Base-by-base conservation (phyloP, 2,888 invertebrate species). In the Polyploca ridens region DNA sequence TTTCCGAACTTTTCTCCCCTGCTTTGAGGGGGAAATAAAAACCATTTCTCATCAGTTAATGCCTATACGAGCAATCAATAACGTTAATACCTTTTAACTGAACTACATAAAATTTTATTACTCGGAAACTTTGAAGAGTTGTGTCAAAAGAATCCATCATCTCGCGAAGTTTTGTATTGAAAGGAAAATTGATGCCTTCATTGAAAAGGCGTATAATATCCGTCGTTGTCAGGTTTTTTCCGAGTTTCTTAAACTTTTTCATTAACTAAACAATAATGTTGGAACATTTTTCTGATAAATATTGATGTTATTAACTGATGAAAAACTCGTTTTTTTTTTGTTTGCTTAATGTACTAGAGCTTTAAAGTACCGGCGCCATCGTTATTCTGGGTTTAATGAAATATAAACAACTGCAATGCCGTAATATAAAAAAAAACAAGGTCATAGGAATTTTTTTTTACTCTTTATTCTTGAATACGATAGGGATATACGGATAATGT, bases 101-200 rank as follows among this genome's bases (percentile, higher is more conserved):
- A 61, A 44, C 41, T 41, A 61, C 61, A 61, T 61, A 27, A 41
- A 61, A 41, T 41, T 41, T 33, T 41, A 61, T 61, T 10, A 38
- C n/a, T 61, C 11, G 44, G 1, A 19, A 60, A 41, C 61, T 61
- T 16, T 6, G 41, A 35, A 33, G 14, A 27, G 61, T 19, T 61
- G 35, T 59, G 38, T 41, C 41, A 44, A 63, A 59, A 62, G 61
- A 63, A 68, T 68, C 63, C 66, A 64, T 68, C 67, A 70, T 65
- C 62, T 64, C 57, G 63, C 65, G 58, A 60, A 64, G 63, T 66
- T 67, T 66, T 69, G 64, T 62, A 61, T 58, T 58, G 19, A 62
- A 59, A 62, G 16, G 62, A 69, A 72, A 72, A 74, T 73, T 73
- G 67, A 72, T 72, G 72, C 63, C 64, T 64, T 69, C 68, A 72